Percentiles rank a stretch among this genome's conserved stretches.
phyloP scores from a whole-genome alignment of 2,888 invertebrate species.

The Liodrosophila aerea region DNA sequence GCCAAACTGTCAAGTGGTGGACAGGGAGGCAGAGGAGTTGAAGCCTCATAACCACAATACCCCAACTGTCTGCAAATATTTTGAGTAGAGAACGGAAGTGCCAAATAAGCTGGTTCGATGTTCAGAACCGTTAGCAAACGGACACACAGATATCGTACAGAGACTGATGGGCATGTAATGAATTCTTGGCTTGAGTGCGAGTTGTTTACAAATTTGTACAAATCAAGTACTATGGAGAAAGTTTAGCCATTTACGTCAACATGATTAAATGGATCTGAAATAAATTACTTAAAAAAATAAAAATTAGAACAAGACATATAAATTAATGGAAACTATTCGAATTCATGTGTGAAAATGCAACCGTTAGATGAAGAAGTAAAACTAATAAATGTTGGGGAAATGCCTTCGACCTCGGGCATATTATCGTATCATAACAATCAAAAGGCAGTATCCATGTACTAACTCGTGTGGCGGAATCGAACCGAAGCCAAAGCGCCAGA shows the following conservation, averaged over 20 bases:
- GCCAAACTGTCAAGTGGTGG: background rate
- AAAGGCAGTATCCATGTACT: background rate
- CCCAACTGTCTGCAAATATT: conserved; percentile 31
- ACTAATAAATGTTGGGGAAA: conserved; percentile 5
- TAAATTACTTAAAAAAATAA: background rate
- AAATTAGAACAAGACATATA: too few species aligned
- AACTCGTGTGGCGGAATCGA: background rate
- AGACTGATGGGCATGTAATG: conserved; percentile 19
- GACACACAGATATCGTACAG: conserved; percentile 22
- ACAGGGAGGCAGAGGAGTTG: conserved; percentile 1
- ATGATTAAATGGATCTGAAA: background rate
- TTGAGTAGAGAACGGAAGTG: conserved; percentile 64
- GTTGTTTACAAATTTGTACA: conserved; percentile 9
- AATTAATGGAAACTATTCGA: too few species aligned
- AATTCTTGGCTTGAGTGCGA: conserved; percentile 37
- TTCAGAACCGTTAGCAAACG: conserved; percentile 28
- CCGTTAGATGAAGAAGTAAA: background rate
- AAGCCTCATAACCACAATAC: conserved; percentile 11
- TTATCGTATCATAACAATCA: too few species aligned
- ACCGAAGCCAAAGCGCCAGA: conserved; percentile 9
- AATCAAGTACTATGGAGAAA: conserved; percentile 38
- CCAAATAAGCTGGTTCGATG: conserved; percentile 43
- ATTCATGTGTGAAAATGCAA: background rate
- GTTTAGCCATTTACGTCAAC: conserved; percentile 33
- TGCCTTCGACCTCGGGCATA: background rate